Percentiles rank a stretch among this genome's conserved stretches.
Conservation (phyloP, 2,797 vertebrate genomes). For the Hafferia zeledoni region DNA sequence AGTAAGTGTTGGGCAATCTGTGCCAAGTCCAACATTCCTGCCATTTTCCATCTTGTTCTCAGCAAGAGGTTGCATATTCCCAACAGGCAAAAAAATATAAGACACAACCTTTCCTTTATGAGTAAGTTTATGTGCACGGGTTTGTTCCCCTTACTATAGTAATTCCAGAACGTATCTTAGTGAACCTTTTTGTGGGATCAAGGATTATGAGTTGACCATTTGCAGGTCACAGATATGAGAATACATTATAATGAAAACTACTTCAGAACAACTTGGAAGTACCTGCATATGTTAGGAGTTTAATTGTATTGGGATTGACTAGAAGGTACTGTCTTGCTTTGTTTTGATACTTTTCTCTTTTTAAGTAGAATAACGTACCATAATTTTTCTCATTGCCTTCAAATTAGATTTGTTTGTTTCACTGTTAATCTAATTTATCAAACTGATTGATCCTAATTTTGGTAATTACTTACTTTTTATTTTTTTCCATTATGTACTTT, state of each 20-base stretch:
- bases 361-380: not conserved
- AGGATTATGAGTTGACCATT: not conserved
- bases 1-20: not conserved
- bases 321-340: not conserved
- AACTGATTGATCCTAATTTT: not conserved
- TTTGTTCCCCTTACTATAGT: fast-evolving
- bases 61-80: not conserved
- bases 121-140: not conserved
- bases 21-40: not conserved
- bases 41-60: not conserved
- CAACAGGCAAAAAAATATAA: not conserved
- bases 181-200: not conserved
- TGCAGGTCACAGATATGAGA: not conserved
- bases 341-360: not conserved
- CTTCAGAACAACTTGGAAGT: not conserved
- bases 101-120: not conserved
- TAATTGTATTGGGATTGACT: not conserved
- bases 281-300: not conserved
- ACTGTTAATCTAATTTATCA: not conserved
- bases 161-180: not conserved
- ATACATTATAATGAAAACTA: not conserved
- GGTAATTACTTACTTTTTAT: not conserved
- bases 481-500: not conserved
- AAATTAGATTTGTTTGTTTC: not conserved
- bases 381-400: not conserved